Conservation (phyloP, 2,113 vertebrate genomes). For the Hemiprocne comata region DNA sequence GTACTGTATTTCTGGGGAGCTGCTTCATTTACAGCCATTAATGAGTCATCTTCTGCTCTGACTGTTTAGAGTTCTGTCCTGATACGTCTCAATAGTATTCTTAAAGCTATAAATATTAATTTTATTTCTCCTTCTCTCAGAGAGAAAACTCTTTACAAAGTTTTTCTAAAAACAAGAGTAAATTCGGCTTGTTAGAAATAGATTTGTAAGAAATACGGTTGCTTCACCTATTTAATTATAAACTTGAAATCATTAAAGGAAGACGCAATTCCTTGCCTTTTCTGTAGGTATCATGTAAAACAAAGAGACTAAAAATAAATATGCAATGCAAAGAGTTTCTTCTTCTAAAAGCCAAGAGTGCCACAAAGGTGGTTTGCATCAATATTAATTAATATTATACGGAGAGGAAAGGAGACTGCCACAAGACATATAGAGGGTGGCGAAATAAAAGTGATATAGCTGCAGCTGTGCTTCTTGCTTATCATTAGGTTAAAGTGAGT, state of each 20-base stretch:
- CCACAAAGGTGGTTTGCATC: background rate
- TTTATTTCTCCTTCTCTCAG: background rate
- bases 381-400: background rate
- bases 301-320: background rate
- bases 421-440: background rate
- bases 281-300: background rate
- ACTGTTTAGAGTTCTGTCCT: background rate
- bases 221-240: background rate
- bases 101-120: background rate
- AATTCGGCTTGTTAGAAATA: background rate
- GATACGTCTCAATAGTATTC: background rate
- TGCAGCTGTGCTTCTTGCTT: background rate
- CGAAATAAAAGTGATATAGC: background rate
- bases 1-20: background rate
- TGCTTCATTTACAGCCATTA: conserved; percentile 21
- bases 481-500: background rate
- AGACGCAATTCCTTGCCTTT: background rate
- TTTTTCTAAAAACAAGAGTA: background rate
- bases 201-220: background rate
- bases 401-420: background rate
- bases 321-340: background rate
- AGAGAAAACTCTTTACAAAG: background rate
- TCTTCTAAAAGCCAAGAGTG: background rate
- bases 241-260: background rate
- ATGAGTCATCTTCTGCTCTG: background rate